These are phyloP conservation scores for Alcis repandata DNA, from an alignment of 2,888 invertebrate species.

Conservation along the genomic window DNA sequence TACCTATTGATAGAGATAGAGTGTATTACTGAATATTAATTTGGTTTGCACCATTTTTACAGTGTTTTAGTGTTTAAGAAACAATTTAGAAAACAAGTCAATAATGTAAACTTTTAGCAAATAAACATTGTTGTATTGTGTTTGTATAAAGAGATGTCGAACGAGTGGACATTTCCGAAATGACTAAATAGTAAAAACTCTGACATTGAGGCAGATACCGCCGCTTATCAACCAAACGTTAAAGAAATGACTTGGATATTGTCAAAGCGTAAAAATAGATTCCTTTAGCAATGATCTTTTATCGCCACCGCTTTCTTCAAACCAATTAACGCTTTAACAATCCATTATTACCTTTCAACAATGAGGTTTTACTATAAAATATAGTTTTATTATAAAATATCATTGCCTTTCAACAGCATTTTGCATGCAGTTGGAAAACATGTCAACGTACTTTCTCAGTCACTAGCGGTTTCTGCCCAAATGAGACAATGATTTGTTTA, in stretches of 20 bases:
- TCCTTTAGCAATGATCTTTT: not conserved
- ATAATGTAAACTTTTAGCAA: no score
- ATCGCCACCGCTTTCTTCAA: not conserved
- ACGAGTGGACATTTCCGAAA: no score
- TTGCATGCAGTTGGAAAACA: conserved; percentile 12
- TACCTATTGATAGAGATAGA: no score
- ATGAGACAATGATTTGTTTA: conserved; percentile 14
- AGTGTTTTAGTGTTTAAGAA: not conserved
- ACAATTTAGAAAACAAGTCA: no score
- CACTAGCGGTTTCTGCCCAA: not conserved
- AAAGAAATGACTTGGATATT: not conserved
- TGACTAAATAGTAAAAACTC: not conserved
- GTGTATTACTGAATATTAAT: not conserved
- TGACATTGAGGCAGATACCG: not conserved
- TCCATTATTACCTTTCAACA: no score
- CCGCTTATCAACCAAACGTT: not conserved
- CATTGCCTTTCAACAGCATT: no score
- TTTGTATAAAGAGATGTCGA: no score
- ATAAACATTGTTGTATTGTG: no score
- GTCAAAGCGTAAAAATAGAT: not conserved
- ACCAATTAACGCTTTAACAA: no score
- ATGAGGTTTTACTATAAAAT: no score
- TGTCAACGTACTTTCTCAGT: conserved; percentile 8
- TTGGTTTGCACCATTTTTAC: not conserved
- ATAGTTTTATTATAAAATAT: no score